A percentile compares a stretch with the other conserved stretches of the same genome.
Evolutionary conservation across 2,797 vertebrate species (phyloP).

Genomic region (Galagoides demidoff): DNA sequence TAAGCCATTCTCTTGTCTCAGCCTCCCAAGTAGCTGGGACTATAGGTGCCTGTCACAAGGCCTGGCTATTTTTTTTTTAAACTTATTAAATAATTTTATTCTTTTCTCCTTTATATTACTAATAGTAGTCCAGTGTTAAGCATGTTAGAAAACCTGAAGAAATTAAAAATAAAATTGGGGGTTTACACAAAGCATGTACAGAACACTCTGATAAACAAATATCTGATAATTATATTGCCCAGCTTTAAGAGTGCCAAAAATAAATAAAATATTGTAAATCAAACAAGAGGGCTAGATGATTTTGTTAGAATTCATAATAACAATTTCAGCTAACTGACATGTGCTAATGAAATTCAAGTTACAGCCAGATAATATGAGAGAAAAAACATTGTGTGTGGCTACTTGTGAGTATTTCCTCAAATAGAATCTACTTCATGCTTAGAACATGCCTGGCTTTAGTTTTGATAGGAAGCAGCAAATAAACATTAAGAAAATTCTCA

Average conservation of each 20-base stretch:
- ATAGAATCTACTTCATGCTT: slow-evolving; percentile 38
- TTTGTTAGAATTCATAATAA: slow-evolving; percentile 58
- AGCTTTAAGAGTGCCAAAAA: slow-evolving; percentile 61
- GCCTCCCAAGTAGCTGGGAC: too few species aligned
- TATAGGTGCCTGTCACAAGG: too few species aligned
- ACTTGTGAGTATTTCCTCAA: slow-evolving; percentile 12
- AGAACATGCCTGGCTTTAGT: slow-evolving; percentile 2
- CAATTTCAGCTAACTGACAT: slow-evolving; percentile 42
- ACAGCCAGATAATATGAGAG: neutral
- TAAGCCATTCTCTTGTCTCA: too few species aligned
- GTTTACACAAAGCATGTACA: slow-evolving; percentile 64
- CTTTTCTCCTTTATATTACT: slow-evolving; percentile 66
- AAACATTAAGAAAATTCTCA: slow-evolving; percentile 41
- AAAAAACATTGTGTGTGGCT: slow-evolving; percentile 37
- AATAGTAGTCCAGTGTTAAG: slow-evolving; percentile 70
- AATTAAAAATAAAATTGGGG: neutral
- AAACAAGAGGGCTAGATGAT: slow-evolving; percentile 47
- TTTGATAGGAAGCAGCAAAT: slow-evolving; percentile 61
- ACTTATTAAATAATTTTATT: slow-evolving; percentile 79
- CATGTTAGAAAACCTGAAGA: slow-evolving; percentile 71
- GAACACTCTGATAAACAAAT: slow-evolving; percentile 71
- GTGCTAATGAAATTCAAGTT: slow-evolving; percentile 65
- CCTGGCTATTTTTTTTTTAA: neutral
- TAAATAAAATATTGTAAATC: slow-evolving; percentile 66
- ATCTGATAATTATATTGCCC: slow-evolving; percentile 68